Base-by-base conservation (phyloP, 2,113 vertebrate species). In the Lepus americanus region DNA sequence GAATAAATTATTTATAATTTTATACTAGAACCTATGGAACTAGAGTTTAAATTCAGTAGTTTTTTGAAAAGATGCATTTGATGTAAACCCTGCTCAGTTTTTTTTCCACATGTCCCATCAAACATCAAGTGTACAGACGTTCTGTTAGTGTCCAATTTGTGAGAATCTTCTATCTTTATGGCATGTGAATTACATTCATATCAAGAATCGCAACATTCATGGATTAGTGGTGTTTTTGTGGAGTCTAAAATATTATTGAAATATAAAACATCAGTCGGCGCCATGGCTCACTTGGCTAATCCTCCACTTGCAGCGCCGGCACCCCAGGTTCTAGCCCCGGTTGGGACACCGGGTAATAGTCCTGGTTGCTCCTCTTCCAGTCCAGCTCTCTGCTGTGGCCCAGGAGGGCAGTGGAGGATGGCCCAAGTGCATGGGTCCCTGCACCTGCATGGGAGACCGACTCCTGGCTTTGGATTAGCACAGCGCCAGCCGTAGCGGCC, bases 1-100 rank as follows among this genome's bases (percentile, higher is more conserved):
- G 13, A 82, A 92, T 91, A 86, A 91, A 59, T 17, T 82, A n/a
- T 9, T 93, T 59, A 85, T 66, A 10, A 87, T 81, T 90, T 90
- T 39, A 67, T 55, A 89, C 39, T 51, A 19, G 11, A 85, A 90
- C 64, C 81, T 88, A 61, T 44, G 9, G 29, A 10, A 29, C 11
- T 76, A 27, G 17, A 6, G 3, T 77, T 78, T 85, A 73, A 80
- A 81, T 31, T 22, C 19, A 78, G 22, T 29, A 25, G 36, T 72
- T 86, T 31, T 2, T 74, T 79, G 63, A 61, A 74, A 94, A 64
- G 17, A 31, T 78, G 9, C 22, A 88, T 63, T 25, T 81, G 12
- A 82, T 20, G 11, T 27, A 20, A 92, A 27, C 7, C 10, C 25
- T 87, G 9, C 31, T 87, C 17, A 53, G 11, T 89, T 44, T 14